Percentiles rank a stretch among this genome's conserved stretches.
Evolutionary conservation across 2,113 vertebrate genomes (phyloP).

Genomic region (Heterocephalus glaber): DNA sequence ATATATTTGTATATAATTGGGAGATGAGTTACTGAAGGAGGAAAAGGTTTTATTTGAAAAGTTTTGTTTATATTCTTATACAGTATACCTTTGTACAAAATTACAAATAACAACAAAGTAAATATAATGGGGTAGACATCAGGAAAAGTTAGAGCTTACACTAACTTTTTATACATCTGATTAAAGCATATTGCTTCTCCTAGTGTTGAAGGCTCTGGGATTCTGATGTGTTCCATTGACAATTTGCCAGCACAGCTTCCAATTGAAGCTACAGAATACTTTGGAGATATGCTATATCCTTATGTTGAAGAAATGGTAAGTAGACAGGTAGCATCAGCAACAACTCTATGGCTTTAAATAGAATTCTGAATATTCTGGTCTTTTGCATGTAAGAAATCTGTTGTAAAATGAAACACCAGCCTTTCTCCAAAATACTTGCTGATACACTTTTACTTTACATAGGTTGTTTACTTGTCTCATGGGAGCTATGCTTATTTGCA

Average conservation of each 20-base stretch:
- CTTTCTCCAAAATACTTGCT: not conserved
- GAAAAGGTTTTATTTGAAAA: not conserved
- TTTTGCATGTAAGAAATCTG: conserved; percentile 81
- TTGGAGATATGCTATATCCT: conserved; percentile 96
- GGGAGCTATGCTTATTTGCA: not conserved
- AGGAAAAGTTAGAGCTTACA: not conserved
- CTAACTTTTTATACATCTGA: not conserved
- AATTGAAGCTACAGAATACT: conserved; percentile 97
- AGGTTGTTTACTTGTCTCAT: not conserved
- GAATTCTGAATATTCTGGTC: conserved; percentile 76
- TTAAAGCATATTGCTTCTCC: conserved; percentile 68
- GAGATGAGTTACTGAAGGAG: not conserved
- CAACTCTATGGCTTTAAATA: conserved; percentile 34
- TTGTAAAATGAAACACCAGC: conserved; percentile 80
- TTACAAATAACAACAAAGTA: not conserved
- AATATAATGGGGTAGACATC: not conserved
- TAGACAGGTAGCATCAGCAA: not conserved
- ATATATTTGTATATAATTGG: not conserved
- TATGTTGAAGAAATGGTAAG: conserved; percentile 99
- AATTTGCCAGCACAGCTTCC: conserved; percentile 98
- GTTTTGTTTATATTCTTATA: conserved; percentile 4
- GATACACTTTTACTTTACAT: not conserved
- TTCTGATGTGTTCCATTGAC: conserved; percentile 99
- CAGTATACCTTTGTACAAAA: not conserved
- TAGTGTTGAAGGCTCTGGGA: conserved; percentile 96